Evolutionary conservation across 2,113 vertebrate species (phyloP).

Genomic region (Ochotona curzoniae): DNA sequence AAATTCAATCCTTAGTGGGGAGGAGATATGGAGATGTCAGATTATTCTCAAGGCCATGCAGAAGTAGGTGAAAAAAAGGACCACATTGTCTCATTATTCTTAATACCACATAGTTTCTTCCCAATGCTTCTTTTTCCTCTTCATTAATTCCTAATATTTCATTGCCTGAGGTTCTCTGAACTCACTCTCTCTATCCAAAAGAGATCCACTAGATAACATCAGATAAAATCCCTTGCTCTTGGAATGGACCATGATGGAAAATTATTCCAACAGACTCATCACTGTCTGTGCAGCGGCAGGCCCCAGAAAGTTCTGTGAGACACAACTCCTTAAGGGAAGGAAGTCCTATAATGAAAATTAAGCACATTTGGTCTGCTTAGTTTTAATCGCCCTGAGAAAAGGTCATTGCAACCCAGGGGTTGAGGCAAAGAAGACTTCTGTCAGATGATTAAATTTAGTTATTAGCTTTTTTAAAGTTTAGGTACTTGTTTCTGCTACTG

Average conservation of each 20-base stretch:
- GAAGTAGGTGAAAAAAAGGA: background rate
- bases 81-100: background rate
- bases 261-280: background rate
- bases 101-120: background rate
- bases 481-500: background rate
- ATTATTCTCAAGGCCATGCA: background rate
- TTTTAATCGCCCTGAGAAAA: background rate
- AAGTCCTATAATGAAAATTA: constrained; percentile 41
- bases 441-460: background rate
- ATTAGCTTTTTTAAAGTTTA: constrained; percentile 59
- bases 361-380: background rate
- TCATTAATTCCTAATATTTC: background rate
- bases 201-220: background rate
- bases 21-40: background rate
- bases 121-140: background rate
- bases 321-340: background rate
- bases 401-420: background rate
- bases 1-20: background rate
- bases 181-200: background rate
- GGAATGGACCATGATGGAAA: background rate
- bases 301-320: background rate
- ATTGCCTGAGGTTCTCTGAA: background rate
- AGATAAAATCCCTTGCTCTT: background rate
- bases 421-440: background rate
- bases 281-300: background rate